A percentile compares a stretch with the other conserved stretches of the same genome.
Conservation (phyloP, 2,113 vertebrate genomes). For the Azemiops feae region DNA sequence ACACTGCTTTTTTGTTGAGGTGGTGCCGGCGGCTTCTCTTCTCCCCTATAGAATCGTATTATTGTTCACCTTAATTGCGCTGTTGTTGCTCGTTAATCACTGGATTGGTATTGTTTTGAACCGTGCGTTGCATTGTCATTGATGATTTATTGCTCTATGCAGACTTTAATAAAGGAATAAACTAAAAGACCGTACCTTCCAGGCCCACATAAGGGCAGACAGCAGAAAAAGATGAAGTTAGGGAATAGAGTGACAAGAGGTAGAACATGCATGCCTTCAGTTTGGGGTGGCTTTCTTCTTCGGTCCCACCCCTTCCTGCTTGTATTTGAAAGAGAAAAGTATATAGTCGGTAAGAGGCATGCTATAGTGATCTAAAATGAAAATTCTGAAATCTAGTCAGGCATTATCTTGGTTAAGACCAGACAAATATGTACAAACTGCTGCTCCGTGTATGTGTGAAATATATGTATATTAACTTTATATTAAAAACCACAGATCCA, state of each 20-base stretch:
- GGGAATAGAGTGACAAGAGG: neutral
- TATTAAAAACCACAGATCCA: neutral
- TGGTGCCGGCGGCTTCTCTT: neutral
- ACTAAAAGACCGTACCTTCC: neutral
- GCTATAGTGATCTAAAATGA: neutral
- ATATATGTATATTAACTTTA: neutral
- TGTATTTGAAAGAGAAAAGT: neutral
- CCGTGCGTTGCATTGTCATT: neutral
- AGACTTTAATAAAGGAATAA: neutral
- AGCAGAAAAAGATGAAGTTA: neutral
- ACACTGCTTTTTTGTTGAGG: neutral
- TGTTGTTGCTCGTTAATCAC: neutral
- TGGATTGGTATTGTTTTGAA: neutral
- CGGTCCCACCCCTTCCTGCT: neutral
- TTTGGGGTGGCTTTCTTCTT: neutral
- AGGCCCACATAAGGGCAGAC: neutral
- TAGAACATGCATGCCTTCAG: neutral
- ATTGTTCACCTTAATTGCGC: neutral
- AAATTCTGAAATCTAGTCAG: neutral
- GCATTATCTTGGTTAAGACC: neutral
- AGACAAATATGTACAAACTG: neutral
- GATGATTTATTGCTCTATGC: neutral
- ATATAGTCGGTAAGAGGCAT: neutral
- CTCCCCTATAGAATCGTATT: neutral
- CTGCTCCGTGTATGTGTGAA: neutral